phyloP scores from a whole-genome alignment of 1,140 invertebrate species.

The Andricus grossulariae region DNA sequence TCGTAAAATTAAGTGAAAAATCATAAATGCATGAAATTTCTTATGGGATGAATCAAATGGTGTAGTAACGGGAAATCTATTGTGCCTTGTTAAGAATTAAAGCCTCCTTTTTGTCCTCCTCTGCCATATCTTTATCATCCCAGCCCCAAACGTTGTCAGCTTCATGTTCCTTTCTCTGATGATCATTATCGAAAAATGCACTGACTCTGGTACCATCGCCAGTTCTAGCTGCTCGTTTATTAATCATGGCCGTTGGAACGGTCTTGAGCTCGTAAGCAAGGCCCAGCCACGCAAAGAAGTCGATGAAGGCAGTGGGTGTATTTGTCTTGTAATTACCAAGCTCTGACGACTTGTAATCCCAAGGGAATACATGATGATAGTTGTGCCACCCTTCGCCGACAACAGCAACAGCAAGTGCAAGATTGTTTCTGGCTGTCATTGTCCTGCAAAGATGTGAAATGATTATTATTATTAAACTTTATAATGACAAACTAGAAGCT shows the following conservation, averaged over 20 bases:
- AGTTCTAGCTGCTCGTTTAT: slow-evolving; percentile 78
- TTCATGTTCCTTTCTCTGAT: slow-evolving; percentile 67
- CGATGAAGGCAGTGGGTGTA: slow-evolving; percentile 88
- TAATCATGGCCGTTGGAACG: slow-evolving; percentile 78
- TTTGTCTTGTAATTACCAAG: slow-evolving; percentile 85
- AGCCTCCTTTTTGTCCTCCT: slow-evolving; percentile 75
- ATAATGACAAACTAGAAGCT: too few relatives aligned
- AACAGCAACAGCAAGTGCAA: slow-evolving; percentile 65
- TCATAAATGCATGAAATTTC: slow-evolving; percentile 15
- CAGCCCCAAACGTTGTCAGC: slow-evolving; percentile 80
- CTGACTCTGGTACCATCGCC: slow-evolving; percentile 78
- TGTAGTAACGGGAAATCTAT: slow-evolving; percentile 39
- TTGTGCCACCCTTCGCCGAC: slow-evolving; percentile 87
- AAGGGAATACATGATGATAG: slow-evolving; percentile 94
- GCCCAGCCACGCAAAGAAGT: slow-evolving; percentile 86
- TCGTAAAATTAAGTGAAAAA: slow-evolving; percentile 7
- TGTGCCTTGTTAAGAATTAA: slow-evolving; percentile 69
- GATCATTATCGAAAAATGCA: slow-evolving; percentile 42
- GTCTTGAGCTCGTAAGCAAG: slow-evolving; percentile 85
- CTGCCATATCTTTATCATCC: slow-evolving; percentile 79
- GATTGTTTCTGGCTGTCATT: slow-evolving; percentile 78
- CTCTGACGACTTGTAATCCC: slow-evolving; percentile 89
- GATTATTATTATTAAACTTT: background rate
- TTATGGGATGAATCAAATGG: background rate
- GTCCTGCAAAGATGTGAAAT: slow-evolving; percentile 54